Evolutionary conservation across 2,113 vertebrate genomes (phyloP).

Genomic region (Ivindomyrus marchei): DNA sequence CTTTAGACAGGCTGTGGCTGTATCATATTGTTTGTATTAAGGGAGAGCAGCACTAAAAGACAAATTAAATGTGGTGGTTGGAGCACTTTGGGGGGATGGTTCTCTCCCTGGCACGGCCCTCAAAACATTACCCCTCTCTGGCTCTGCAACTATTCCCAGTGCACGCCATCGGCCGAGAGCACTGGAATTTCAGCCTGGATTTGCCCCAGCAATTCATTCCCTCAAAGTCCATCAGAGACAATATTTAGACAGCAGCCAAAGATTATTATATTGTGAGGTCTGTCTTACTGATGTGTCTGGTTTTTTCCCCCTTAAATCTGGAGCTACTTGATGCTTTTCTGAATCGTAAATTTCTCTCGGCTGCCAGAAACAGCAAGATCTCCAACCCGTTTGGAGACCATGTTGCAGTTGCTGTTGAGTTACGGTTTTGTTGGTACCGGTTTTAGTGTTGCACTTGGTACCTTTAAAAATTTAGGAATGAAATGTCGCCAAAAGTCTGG

Average conservation of each 20-base stretch:
- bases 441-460: slow-evolving; percentile 33
- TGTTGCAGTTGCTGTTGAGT: slow-evolving; percentile 37
- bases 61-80: slow-evolving; percentile 13
- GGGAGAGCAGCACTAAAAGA: slow-evolving; percentile 4
- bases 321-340: slow-evolving; percentile 19
- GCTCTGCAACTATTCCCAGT: background rate
- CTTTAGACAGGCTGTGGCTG: background rate
- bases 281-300: slow-evolving; percentile 27
- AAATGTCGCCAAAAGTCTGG: background rate
- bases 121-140: slow-evolving; percentile 10
- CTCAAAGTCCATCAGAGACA: slow-evolving; percentile 33
- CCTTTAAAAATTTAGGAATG: slow-evolving; percentile 15
- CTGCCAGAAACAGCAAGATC: slow-evolving; percentile 19
- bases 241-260: slow-evolving; percentile 25
- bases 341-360: slow-evolving; percentile 7
- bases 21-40: slow-evolving; percentile 15
- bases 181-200: slow-evolving; percentile 33
- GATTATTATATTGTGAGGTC: slow-evolving; percentile 20
- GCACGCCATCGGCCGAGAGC: background rate
- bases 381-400: slow-evolving; percentile 20
- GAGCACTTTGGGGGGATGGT: slow-evolving; percentile 5
- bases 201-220: slow-evolving; percentile 36
- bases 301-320: slow-evolving; percentile 22
- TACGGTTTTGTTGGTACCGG: slow-evolving; percentile 32
- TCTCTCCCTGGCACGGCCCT: background rate